Percentiles rank a stretch among this genome's conserved stretches.
Conservation (phyloP, 2,797 vertebrate genomes). For the Pagetopsis macropterus region DNA sequence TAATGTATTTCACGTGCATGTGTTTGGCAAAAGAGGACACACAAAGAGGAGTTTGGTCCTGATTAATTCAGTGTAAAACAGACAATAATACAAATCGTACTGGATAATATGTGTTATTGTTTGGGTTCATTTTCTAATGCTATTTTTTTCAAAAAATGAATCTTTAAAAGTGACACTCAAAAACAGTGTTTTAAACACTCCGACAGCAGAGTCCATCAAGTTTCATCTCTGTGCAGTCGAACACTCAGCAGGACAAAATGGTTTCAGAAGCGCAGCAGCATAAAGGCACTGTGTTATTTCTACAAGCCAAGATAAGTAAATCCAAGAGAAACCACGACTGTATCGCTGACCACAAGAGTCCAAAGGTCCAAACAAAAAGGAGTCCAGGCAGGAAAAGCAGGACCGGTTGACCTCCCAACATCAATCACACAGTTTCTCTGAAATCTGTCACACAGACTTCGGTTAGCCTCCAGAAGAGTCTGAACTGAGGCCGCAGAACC, state of each 20-base stretch:
- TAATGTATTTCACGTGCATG: conserved; percentile 23
- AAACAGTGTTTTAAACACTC: conserved; percentile 6
- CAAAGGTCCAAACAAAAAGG: conserved; percentile 35
- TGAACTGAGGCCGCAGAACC: conserved; percentile 44
- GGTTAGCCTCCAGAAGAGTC: conserved; percentile 31
- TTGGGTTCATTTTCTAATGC: conserved; percentile 20
- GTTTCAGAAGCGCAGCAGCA: conserved; percentile 57
- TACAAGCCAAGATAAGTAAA: conserved; percentile 60
- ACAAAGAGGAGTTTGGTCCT: conserved; percentile 34
- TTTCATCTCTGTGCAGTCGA: conserved; percentile 30
- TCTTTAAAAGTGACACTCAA: conserved; percentile 30
- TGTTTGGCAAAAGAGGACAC: conserved; percentile 18
- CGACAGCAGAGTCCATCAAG: conserved; percentile 13
- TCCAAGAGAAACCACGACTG: conserved; percentile 45
- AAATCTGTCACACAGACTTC: conserved; percentile 44
- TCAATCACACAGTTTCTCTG: conserved; percentile 39
- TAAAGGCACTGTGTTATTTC: conserved; percentile 79
- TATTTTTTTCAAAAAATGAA: conserved; percentile 22
- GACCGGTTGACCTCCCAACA: conserved; percentile 43
- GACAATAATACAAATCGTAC: conserved; percentile 7
- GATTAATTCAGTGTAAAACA: conserved; percentile 21
- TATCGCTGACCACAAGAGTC: conserved; percentile 29
- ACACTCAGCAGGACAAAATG: conserved; percentile 40
- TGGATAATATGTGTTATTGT: neutral
- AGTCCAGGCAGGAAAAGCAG: conserved; percentile 32